Evolutionary conservation across 2,797 vertebrate species (phyloP), one percentile per base, ranked within the genome.

Genomic region (Gallinago stenura): DNA sequence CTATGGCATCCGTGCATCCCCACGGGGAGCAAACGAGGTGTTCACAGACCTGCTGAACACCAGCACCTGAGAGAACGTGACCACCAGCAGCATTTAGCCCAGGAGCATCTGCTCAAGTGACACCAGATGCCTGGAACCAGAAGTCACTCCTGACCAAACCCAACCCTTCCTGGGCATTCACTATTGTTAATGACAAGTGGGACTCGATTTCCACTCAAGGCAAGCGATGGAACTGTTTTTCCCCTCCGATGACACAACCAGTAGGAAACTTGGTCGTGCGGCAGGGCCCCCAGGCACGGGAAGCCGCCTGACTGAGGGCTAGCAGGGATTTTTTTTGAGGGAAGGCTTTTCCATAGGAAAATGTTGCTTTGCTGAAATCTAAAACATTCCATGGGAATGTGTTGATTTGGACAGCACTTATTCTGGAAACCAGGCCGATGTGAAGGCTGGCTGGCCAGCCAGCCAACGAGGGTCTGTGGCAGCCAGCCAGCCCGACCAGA

Each of bases 321-420:
- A 75, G 58, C 11, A 45, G 17, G 20, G n/a, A 83, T 80, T 80
- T 83, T 91, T 64, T 64, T 31, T 70, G 45, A 93, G 5, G 30
- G 64, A 70, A 90, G 64, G 15, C 14, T 89, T 78, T 84, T 93
- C 80, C 71, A 79, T 16, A 73, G 57, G 64, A 95, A 92, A 94
- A 90, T 48, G 69, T 4, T 93, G 66, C 77, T 87, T 64, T 90
- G 54, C n/a, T 89, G 66, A 92, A 95, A 93, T 80, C 64, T 89
- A 60, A 92, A 93, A 85, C 61, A 92, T 68, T 93, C 73, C 86
- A 80, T 14, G 57, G 58, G 50, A 89, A 91, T 65, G 46, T 75
- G 79, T 51, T 83, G 82, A 87, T 90, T 80, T 89, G 73, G 87
- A 87, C 31, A 61, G 16, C 31, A 20, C 54, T 89, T 75, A n/a